phyloP scores from a whole-genome alignment of 2,888 invertebrate species.

The Mongoloraphidia duomilia region DNA sequence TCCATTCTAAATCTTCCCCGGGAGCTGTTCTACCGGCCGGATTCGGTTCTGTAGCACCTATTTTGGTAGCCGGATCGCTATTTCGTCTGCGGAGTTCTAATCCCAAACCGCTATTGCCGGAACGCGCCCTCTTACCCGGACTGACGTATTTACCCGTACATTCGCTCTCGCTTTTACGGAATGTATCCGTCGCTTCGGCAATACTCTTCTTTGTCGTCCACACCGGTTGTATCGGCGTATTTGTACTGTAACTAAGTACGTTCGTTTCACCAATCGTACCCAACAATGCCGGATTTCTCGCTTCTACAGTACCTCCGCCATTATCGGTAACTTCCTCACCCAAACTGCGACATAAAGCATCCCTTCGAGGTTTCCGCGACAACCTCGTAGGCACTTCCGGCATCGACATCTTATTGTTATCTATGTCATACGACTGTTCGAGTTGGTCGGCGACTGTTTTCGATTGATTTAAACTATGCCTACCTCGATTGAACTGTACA shows the following conservation, averaged over 20 bases:
- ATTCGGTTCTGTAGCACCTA: conserved; percentile 30
- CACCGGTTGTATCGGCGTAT: background rate
- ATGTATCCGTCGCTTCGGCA: conserved; percentile 6
- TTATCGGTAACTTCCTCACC: conserved; percentile 36
- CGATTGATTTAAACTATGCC: too few species aligned
- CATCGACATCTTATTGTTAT: conserved; percentile 12
- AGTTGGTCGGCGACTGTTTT: background rate
- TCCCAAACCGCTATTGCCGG: conserved; percentile 23
- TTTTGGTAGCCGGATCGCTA: conserved; percentile 54
- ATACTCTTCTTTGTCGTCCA: conserved; percentile 10
- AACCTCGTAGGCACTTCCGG: conserved; percentile 35
- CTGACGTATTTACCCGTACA: conserved; percentile 16
- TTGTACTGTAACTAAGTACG: conserved; percentile 11
- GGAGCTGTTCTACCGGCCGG: conserved; percentile 33
- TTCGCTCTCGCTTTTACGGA: conserved; percentile 1
- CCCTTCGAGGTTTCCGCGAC: conserved; percentile 26
- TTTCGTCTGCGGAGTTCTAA: conserved; percentile 50
- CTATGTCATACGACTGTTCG: background rate
- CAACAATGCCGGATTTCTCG: conserved; percentile 21
- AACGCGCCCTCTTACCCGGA: conserved; percentile 27
- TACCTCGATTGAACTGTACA: too few species aligned
- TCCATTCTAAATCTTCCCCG: conserved; percentile 45
- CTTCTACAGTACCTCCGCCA: conserved; percentile 14
- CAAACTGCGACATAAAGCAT: conserved; percentile 26
- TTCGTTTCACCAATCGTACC: conserved; percentile 28